These are phyloP conservation scores for Priocnemis perturbator DNA, from an alignment of 2,888 invertebrate genomes.

Conservation along the genomic window DNA sequence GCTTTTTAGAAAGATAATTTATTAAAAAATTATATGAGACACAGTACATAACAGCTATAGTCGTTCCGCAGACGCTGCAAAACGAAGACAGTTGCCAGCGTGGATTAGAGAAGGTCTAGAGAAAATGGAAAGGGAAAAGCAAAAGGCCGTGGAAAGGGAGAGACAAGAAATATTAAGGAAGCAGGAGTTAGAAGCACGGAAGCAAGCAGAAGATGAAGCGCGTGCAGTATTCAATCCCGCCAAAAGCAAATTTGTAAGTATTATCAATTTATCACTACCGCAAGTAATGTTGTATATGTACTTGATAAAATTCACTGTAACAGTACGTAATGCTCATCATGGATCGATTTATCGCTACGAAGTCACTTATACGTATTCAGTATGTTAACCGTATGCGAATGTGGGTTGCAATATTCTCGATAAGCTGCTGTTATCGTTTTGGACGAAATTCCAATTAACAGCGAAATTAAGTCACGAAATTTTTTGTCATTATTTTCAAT, in stretches of 20 bases:
- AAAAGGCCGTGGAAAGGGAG: conserved; percentile 89
- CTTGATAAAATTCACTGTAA: background rate
- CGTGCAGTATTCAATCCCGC: conserved; percentile 74
- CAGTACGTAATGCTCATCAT: background rate
- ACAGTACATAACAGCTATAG: background rate
- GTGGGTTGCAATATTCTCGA: background rate
- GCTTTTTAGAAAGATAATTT: background rate
- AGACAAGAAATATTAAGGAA: conserved; percentile 81
- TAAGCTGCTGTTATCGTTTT: too few relatives aligned
- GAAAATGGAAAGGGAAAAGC: conserved; percentile 97
- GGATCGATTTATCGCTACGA: too few relatives aligned
- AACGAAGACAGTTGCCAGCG: conserved; percentile 93
- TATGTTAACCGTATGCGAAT: too few relatives aligned
- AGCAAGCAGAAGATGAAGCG: conserved; percentile 77
- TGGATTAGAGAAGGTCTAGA: conserved; percentile 99
- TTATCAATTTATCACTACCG: background rate
- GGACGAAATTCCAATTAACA: too few relatives aligned
- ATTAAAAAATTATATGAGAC: background rate
- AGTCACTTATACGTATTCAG: too few relatives aligned
- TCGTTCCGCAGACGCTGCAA: conserved; percentile 84
- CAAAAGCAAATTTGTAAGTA: conserved; percentile 80
- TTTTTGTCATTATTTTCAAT: background rate
- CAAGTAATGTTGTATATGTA: too few relatives aligned
- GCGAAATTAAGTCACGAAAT: too few relatives aligned
- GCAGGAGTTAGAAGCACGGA: conserved; percentile 77